These are phyloP conservation scores for Epinotia ramella DNA, from an alignment of 2,888 invertebrate genomes.

Conservation along the genomic window DNA sequence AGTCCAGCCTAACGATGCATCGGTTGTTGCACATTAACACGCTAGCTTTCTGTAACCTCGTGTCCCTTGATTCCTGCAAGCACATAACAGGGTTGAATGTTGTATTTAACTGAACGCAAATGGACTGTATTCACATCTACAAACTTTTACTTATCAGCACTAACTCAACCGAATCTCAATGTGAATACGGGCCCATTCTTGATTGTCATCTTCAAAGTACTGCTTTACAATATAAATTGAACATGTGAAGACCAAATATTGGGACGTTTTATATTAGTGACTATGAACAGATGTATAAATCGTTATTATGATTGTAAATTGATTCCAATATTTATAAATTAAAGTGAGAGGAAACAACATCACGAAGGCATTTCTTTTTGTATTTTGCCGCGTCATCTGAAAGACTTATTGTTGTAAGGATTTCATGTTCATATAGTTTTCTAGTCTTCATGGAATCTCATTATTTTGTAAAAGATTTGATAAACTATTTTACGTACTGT, in stretches of 20 bases:
- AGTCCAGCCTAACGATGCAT: slow-evolving; percentile 70
- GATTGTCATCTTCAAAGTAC: slow-evolving; percentile 65
- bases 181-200: slow-evolving; percentile 66
- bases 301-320: slow-evolving; percentile 78
- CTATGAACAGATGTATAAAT: slow-evolving; percentile 81
- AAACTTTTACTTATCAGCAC: slow-evolving; percentile 50
- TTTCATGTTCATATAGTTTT: slow-evolving; percentile 84
- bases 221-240: slow-evolving; percentile 69
- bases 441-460: slow-evolving; percentile 84
- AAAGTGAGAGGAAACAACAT: slow-evolving; percentile 71
- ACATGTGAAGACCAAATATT: slow-evolving; percentile 77
- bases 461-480: slow-evolving; percentile 77
- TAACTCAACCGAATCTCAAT: slow-evolving; percentile 53
- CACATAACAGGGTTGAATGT: slow-evolving; percentile 80
- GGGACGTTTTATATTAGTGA: slow-evolving; percentile 77
- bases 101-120: slow-evolving; percentile 74
- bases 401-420: slow-evolving; percentile 84
- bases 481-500: slow-evolving; percentile 65
- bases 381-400: slow-evolving; percentile 82
- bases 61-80: slow-evolving; percentile 82
- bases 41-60: slow-evolving; percentile 75
- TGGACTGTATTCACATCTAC: slow-evolving; percentile 68
- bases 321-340: slow-evolving; percentile 82
- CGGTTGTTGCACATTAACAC: slow-evolving; percentile 71
- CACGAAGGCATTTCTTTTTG: slow-evolving; percentile 79